phyloP scores from a whole-genome alignment of 2,888 invertebrate species.

The Falcaria lacertinaria region DNA sequence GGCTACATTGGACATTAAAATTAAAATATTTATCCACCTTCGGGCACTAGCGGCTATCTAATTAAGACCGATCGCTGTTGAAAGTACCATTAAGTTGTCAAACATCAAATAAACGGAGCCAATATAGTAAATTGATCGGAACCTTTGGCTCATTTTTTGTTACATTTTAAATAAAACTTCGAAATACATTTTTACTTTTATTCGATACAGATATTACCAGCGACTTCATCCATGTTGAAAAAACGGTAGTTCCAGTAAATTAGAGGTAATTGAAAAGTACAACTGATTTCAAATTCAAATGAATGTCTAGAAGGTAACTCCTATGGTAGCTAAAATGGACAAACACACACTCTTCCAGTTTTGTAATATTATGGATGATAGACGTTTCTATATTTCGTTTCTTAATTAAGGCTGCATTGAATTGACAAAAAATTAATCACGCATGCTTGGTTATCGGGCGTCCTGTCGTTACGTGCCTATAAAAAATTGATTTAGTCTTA shows the following conservation, averaged over 20 bases:
- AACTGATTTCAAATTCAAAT: too few species aligned
- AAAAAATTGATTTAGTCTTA: constrained; percentile 21
- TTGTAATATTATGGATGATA: constrained; percentile 6
- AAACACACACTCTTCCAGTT: neutral
- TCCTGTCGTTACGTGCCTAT: constrained; percentile 18
- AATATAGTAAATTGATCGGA: constrained; percentile 40
- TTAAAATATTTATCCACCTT: constrained; percentile 50
- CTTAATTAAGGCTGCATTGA: constrained; percentile 22
- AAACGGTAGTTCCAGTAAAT: too few species aligned
- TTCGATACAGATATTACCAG: too few species aligned
- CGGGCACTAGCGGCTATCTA: constrained; percentile 38
- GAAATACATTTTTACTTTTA: constrained; percentile 25
- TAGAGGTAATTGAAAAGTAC: too few species aligned
- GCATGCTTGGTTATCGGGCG: constrained; percentile 21
- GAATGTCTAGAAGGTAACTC: too few species aligned
- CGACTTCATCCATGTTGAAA: too few species aligned
- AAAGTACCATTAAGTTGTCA: constrained; percentile 56
- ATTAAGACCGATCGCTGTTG: constrained; percentile 46
- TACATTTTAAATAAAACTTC: constrained; percentile 22
- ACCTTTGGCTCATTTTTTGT: constrained; percentile 23
- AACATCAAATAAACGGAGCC: constrained; percentile 42
- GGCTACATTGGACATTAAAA: constrained; percentile 36
- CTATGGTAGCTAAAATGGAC: neutral
- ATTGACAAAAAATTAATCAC: constrained; percentile 24
- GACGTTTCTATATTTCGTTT: constrained; percentile 17